Percentiles rank a stretch among this genome's conserved stretches.
These are phyloP conservation scores for Aleiodes sp. DNA, from an alignment of 1,140 invertebrate species.

Conservation along the genomic window DNA sequence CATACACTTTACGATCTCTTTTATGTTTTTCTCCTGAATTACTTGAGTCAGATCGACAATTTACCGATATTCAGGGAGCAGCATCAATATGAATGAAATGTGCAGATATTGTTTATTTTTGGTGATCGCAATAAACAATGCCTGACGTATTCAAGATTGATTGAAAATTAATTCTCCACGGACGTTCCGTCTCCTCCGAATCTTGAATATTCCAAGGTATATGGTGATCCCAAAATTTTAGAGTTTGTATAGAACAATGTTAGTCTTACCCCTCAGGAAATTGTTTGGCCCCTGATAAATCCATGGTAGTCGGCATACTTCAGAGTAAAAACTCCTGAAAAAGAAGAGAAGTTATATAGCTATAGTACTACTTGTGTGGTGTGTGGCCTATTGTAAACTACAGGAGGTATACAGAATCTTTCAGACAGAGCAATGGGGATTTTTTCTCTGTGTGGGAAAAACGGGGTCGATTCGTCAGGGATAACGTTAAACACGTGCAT, in stretches of 20 bases:
- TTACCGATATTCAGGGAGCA: background rate
- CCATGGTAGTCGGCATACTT: slow-evolving; percentile 7
- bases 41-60: background rate
- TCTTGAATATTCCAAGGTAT: background rate
- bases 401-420: background rate
- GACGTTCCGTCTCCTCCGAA: background rate
- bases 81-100: too few species aligned
- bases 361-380: slow-evolving; percentile 5
- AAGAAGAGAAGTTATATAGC: slow-evolving; percentile 27
- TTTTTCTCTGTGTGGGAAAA: slow-evolving; percentile 56
- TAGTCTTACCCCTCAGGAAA: background rate
- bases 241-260: background rate
- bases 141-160: slow-evolving; percentile 18
- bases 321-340: slow-evolving; percentile 34
- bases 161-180: slow-evolving; percentile 25
- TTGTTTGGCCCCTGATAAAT: slow-evolving; percentile 24
- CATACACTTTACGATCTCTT: background rate
- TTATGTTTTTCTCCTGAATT: background rate
- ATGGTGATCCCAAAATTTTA: background rate
- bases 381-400: background rate
- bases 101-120: too few species aligned
- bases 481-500: slow-evolving; percentile 55
- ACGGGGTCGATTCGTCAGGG: slow-evolving; percentile 57
- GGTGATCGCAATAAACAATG: slow-evolving; percentile 16
- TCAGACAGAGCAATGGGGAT: background rate